These are phyloP conservation scores for Drosophila subobscura DNA, from an alignment of 1,140 invertebrate species.

Conservation along the genomic window DNA sequence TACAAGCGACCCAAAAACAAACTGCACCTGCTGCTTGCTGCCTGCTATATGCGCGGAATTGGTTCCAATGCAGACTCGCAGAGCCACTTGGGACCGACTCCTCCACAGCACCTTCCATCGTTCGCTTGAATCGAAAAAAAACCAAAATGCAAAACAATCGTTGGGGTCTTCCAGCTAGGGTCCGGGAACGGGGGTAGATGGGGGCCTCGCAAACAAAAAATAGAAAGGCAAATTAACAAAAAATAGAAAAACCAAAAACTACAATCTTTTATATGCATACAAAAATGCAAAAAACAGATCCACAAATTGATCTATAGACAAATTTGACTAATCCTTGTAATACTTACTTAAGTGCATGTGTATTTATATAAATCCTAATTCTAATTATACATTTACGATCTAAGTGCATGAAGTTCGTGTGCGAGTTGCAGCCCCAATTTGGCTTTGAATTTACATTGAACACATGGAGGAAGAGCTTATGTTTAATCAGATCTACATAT, in stretches of 20 bases:
- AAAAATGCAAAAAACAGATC: conserved; percentile 13
- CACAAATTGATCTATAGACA: conserved; percentile 19
- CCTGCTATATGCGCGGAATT: not conserved
- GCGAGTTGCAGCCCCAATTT: not conserved
- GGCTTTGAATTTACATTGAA: too few species aligned
- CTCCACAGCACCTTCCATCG: conserved; percentile 11
- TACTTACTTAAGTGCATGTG: conserved; percentile 35
- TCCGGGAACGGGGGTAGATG: conserved; percentile 1
- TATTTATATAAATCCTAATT: conserved; percentile 46
- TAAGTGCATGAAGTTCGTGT: not conserved
- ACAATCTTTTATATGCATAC: conserved; percentile 26
- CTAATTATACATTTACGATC: conserved; percentile 38
- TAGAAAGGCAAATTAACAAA: not conserved
- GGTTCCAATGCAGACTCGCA: not conserved
- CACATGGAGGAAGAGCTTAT: too few species aligned
- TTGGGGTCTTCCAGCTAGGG: conserved; percentile 51
- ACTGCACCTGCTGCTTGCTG: conserved; percentile 7
- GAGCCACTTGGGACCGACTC: not conserved
- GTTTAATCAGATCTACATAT: not conserved
- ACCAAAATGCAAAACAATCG: conserved; percentile 64
- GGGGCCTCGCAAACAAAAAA: too few species aligned
- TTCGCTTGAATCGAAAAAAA: conserved; percentile 2
- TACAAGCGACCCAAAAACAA: conserved; percentile 21
- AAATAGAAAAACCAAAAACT: conserved; percentile 19
- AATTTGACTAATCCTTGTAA: conserved; percentile 40